Conservation (phyloP, 1,140 invertebrate species). For the Sesamia nonagrioides region DNA sequence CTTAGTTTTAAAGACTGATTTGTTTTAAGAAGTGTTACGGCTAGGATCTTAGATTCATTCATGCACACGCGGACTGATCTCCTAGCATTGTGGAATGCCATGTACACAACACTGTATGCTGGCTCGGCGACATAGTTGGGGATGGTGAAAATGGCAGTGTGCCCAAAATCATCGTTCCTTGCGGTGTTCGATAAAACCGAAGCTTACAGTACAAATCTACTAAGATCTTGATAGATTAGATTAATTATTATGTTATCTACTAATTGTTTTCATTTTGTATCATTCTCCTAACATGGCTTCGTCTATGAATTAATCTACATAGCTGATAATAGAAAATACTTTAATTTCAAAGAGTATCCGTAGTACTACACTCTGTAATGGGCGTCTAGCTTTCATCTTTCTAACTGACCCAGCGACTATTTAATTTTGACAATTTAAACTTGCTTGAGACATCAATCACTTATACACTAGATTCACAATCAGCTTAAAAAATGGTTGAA, state of each 20-base stretch:
- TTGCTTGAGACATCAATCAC: no score
- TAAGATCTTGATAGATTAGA: neutral
- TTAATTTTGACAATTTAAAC: no score
- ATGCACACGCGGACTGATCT: neutral
- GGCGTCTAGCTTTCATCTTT: no score
- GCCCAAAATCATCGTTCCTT: neutral
- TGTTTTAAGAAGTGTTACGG: constrained; percentile 1
- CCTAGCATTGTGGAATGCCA: neutral
- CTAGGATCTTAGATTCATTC: neutral
- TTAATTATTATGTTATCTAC: neutral
- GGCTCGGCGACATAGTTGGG: neutral
- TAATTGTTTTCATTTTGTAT: no score
- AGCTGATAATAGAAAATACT: no score
- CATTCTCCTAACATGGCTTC: no score
- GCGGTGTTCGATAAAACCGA: neutral
- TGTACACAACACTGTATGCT: neutral
- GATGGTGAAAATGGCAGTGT: neutral
- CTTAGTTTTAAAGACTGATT: neutral
- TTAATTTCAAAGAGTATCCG: no score
- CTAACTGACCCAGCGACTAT: no score
- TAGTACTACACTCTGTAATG: no score
- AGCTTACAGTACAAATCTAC: neutral
- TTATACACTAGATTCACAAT: no score
- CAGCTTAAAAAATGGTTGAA: no score
- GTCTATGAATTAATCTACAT: no score